Evolutionary conservation across 2,797 vertebrate genomes (phyloP).

Genomic region (Enteromius viviparus): DNA sequence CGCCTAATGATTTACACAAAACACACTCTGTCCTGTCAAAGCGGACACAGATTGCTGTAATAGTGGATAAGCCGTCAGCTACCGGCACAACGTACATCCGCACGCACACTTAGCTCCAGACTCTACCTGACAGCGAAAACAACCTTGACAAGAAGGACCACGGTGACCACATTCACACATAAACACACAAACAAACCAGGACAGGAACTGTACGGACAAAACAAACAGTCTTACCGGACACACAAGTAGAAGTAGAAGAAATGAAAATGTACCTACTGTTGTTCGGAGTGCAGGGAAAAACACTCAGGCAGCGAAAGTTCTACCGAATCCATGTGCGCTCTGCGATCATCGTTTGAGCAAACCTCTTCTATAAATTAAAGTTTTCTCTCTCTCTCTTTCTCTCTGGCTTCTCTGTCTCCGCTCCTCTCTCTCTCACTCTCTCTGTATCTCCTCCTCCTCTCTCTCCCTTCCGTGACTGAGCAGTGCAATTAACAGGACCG

Average conservation of each 20-base stretch:
- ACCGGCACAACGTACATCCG: slow-evolving; percentile 42
- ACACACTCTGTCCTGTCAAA: slow-evolving; percentile 41
- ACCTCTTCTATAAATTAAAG: slow-evolving; percentile 92
- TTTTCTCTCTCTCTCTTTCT: slow-evolving; percentile 75
- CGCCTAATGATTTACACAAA: slow-evolving; percentile 32
- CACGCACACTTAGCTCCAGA: slow-evolving; percentile 56
- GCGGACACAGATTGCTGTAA: slow-evolving; percentile 35
- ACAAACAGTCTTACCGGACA: slow-evolving; percentile 50
- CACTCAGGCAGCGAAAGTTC: slow-evolving; percentile 96
- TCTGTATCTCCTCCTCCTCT: slow-evolving; percentile 55
- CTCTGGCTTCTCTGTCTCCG: slow-evolving; percentile 44
- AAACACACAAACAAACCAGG: slow-evolving; percentile 52
- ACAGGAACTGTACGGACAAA: slow-evolving; percentile 47
- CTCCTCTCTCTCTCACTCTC: slow-evolving; percentile 63
- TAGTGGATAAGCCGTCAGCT: slow-evolving; percentile 43
- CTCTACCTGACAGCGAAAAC: slow-evolving; percentile 77
- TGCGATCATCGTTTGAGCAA: slow-evolving; percentile 89
- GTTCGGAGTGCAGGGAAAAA: slow-evolving; percentile 98
- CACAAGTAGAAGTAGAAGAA: slow-evolving; percentile 66
- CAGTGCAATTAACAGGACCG: slow-evolving; percentile 86
- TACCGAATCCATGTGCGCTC: slow-evolving; percentile 98
- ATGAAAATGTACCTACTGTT: slow-evolving; percentile 98
- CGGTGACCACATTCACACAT: slow-evolving; percentile 49
- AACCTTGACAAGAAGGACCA: slow-evolving; percentile 66
- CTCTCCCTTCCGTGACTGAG: slow-evolving; percentile 80